Conservation (phyloP, 2,888 invertebrate species). For the Axea sp. region DNA sequence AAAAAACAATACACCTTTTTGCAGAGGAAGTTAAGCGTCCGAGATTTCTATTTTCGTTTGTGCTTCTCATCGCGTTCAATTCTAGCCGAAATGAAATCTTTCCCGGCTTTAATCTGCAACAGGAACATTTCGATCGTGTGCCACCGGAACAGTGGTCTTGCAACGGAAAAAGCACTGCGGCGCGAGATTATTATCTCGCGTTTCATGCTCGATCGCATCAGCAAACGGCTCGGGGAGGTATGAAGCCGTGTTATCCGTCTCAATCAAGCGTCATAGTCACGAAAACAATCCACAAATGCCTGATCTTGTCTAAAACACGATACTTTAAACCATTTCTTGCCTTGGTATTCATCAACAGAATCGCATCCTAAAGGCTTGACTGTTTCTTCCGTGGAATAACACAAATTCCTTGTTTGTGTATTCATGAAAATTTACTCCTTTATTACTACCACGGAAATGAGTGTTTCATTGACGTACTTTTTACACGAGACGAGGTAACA, state of each 20-base stretch:
- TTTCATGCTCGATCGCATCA: slow-evolving; percentile 19
- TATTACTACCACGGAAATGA: too few species aligned
- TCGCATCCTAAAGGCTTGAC: too few species aligned
- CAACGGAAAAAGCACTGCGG: slow-evolving; percentile 2
- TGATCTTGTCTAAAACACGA: too few species aligned
- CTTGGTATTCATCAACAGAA: too few species aligned
- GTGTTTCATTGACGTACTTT: too few species aligned
- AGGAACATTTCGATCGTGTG: slow-evolving; percentile 30
- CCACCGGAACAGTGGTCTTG: slow-evolving; percentile 5
- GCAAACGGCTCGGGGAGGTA: slow-evolving; percentile 12
- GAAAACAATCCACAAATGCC: slow-evolving; percentile 12
- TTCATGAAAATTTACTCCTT: too few species aligned
- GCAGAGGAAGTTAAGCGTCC: slow-evolving; percentile 51
- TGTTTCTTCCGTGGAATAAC: too few species aligned
- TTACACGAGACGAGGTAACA: too few species aligned
- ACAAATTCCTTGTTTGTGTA: too few species aligned
- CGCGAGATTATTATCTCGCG: slow-evolving; percentile 29
- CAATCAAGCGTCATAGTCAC: slow-evolving; percentile 20
- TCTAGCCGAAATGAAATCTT: slow-evolving; percentile 50
- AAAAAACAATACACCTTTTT: slow-evolving; percentile 55
- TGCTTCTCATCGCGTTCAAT: slow-evolving; percentile 53
- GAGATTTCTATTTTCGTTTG: slow-evolving; percentile 59
- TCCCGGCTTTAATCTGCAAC: slow-evolving; percentile 44
- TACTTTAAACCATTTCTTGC: too few species aligned
- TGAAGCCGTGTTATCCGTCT: slow-evolving; percentile 9